Evolutionary conservation across 2,888 invertebrate species (phyloP).

Genomic region (Tricholauxania praeusta): DNA sequence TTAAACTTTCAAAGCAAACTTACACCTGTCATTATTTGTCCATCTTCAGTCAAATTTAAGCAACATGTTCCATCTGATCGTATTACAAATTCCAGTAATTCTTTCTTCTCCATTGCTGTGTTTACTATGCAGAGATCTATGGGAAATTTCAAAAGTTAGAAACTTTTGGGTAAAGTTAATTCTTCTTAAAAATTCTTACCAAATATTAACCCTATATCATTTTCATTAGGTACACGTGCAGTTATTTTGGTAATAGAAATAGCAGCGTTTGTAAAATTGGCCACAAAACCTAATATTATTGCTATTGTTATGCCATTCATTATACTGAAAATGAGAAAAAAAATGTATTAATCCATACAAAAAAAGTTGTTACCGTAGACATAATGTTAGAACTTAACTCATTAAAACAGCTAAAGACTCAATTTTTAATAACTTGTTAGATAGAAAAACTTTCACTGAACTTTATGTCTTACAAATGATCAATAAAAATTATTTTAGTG

Average conservation of each 20-base stretch:
- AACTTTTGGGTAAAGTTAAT: not conserved
- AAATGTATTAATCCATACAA: too few species aligned
- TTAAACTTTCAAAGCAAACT: slow-evolving; percentile 21
- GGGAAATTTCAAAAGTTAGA: not conserved
- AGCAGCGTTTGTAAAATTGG: not conserved
- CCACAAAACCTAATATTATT: slow-evolving; percentile 22
- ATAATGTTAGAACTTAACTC: too few species aligned
- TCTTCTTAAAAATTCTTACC: slow-evolving; percentile 50
- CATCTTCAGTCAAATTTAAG: slow-evolving; percentile 50
- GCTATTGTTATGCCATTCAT: not conserved
- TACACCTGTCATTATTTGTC: slow-evolving; percentile 46
- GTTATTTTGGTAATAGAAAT: slow-evolving; percentile 48
- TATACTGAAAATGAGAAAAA: not conserved
- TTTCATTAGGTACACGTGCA: slow-evolving; percentile 57
- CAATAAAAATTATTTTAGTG: too few species aligned
- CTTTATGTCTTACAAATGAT: too few species aligned
- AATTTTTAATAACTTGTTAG: too few species aligned
- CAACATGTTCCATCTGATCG: slow-evolving; percentile 57
- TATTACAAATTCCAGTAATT: slow-evolving; percentile 53
- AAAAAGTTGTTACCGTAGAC: too few species aligned
- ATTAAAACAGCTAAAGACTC: too few species aligned
- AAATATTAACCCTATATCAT: slow-evolving; percentile 63
- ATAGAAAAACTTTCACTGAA: too few species aligned
- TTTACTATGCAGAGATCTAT: slow-evolving; percentile 58
- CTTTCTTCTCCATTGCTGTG: slow-evolving; percentile 48